Evolutionary conservation across 2,797 vertebrate genomes (phyloP), one percentile per base, ranked within the genome.

Genomic region (Otolemur crassicaudatus): DNA sequence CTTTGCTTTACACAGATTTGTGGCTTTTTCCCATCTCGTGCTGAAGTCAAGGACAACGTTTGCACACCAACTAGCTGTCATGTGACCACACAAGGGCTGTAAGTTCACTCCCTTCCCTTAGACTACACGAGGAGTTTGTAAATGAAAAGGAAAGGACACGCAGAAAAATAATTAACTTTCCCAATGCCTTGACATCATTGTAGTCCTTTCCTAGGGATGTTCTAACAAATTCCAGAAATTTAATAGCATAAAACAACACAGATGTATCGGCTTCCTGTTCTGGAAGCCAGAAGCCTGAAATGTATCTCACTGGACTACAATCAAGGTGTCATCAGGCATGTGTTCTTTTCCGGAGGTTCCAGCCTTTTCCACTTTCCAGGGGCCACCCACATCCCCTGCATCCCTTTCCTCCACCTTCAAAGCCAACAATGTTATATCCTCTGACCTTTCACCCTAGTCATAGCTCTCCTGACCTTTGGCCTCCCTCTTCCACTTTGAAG

Each of bases 141-240:
- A 29, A 70, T 3, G 31, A 56, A 73, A n/a, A 81, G 25, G 19
- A 40, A 80, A 17, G 17, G 29, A 37, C n/a, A 20, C 6, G 25
- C 20, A 58, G 83, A 37, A 67, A 56, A 69, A 46, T 0, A 9
- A 12, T 2, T 22, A 5, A 0, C 40, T 29, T 7, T 2, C 34
- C 63, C 37, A 3, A 3, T 0, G 3, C 69, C n/a, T 7, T 2
- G 5, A 20, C 9, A 8, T 22, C 43, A 4, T 19, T 12, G 10
- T n/a, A 3, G 61, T 73, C 31, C 3, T 25, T 69, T 43, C 27
- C 69, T 4, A 2, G 7, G 14, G 17, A 29, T 1, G 3, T 22
- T 23, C 37, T 60, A 6, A 58, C 27, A 31, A 37, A 31, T 10
- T 2, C 3, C 5, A 25, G 60, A 53, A 43, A 37, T 29, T 1